Base-by-base conservation (phyloP, 2,113 vertebrate genomes). In the Lamprotornis superbus region DNA sequence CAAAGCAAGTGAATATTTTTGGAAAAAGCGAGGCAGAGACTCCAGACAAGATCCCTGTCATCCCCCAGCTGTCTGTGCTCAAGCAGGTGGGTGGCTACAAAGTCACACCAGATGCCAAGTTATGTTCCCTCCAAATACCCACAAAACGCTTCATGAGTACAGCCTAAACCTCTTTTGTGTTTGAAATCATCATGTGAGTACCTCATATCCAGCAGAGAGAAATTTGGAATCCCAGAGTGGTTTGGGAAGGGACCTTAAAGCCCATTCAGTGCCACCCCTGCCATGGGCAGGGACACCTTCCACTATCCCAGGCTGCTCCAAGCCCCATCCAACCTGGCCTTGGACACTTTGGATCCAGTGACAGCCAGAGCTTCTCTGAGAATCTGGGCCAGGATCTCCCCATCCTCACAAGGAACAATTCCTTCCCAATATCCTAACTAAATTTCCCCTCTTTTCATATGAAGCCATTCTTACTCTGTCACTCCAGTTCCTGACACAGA, bases 81-180 rank as follows among this genome's bases (percentile, higher is more conserved):
- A 46, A 21, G 78, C 52, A 83, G 61, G 78, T 55, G 70, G 65
- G 86, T 64, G 71, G 90, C 21, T 82, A 75, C 65, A 67, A 95
- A 71, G 70, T 71, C 31, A 71, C 67, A 75, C 39, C 81, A 75
- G 44, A 73, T 77, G 76, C 27, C 56, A 70, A n/a, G 25, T 31
- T 70, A 11, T 37, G 18, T 55, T 87, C 47, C 53, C 71, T 83
- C 67, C 4, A 4, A 10, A 46, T 12, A 53, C 5, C 47, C 53
- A 76, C 39, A 59, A 46, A 88, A 70, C 3, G 37, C 35, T 81
- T n/a, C 30, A 21, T 0, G 6, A 77, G 37, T 33, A 73, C 39
- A 69, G 60, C 53, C 55, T 18, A 52, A 80, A 80, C 11, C 46
- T 39, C n/a, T 57, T 25, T 10, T 16, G n/a, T 75, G 12, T 40